These are phyloP conservation scores for Erpobdella octoculata DNA, from an alignment of 2,888 invertebrate genomes.

Conservation along the genomic window DNA sequence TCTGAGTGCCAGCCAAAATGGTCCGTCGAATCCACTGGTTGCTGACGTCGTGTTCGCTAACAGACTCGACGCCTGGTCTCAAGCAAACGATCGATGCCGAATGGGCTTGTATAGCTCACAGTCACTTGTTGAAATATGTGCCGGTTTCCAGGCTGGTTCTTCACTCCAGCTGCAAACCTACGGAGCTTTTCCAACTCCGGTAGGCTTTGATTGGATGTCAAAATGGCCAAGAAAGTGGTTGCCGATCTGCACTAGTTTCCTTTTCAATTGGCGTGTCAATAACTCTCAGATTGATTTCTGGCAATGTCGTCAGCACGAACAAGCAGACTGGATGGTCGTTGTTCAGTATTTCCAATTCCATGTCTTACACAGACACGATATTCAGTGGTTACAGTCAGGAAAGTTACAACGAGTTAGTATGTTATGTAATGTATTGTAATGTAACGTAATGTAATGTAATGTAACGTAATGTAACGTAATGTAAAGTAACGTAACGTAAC, in stretches of 20 bases:
- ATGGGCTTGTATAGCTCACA: background rate
- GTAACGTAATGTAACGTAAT: too few relatives aligned
- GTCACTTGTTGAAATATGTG: constrained; percentile 28
- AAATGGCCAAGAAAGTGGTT: constrained; percentile 23
- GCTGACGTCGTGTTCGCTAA: constrained; percentile 25
- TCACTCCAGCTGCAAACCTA: background rate
- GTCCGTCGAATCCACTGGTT: background rate
- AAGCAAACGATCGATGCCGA: background rate
- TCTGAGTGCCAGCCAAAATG: background rate
- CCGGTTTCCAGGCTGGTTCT: constrained; percentile 12
- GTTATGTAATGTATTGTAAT: background rate
- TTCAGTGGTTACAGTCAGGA: constrained; percentile 20
- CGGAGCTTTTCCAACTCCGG: constrained; percentile 29
- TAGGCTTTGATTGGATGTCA: constrained; percentile 28
- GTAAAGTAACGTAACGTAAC: too few relatives aligned
- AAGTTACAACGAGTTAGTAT: background rate
- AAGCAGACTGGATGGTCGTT: constrained; percentile 28
- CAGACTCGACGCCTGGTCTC: constrained; percentile 9
- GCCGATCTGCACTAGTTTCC: constrained; percentile 22
- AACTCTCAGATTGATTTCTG: background rate
- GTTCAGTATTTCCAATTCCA: constrained; percentile 27
- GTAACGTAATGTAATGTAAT: background rate
- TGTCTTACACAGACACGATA: background rate
- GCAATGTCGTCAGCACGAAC: constrained; percentile 9
- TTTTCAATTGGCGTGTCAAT: constrained; percentile 22